These are phyloP conservation scores for Aricia agestis DNA, from an alignment of 1,140 invertebrate genomes.

Conservation along the genomic window DNA sequence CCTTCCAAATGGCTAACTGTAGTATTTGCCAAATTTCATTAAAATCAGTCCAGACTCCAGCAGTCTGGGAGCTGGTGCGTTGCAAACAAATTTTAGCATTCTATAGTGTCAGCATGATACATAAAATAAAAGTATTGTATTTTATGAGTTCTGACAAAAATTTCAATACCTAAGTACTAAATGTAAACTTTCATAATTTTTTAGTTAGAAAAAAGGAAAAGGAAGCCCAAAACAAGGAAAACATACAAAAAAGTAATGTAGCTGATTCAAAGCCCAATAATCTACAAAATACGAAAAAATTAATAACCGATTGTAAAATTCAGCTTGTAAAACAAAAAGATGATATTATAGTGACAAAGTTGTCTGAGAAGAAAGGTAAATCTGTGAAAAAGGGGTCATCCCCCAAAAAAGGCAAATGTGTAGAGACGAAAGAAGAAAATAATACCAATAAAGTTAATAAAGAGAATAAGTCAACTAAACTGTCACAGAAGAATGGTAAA, in stretches of 20 bases:
- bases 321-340: background rate
- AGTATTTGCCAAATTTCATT: too few species aligned
- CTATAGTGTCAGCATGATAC: too few species aligned
- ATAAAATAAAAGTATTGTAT: too few species aligned
- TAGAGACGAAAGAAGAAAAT: background rate
- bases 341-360: background rate
- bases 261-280: background rate
- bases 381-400: background rate
- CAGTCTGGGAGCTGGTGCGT: too few species aligned
- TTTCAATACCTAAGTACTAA: too few species aligned
- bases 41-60: too few species aligned
- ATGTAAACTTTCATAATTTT: background rate
- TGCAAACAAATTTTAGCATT: too few species aligned
- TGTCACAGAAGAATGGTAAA: too few species aligned
- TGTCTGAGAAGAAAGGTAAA: background rate
- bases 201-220: background rate
- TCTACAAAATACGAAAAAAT: background rate
- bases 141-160: too few species aligned
- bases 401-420: background rate
- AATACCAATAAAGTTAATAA: background rate
- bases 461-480: background rate
- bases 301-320: background rate
- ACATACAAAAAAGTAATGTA: conserved; percentile 7
- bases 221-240: background rate
- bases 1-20: too few species aligned